These are phyloP conservation scores for Coregonus suidteri DNA, from an alignment of 2,797 vertebrate species.

Conservation along the genomic window DNA sequence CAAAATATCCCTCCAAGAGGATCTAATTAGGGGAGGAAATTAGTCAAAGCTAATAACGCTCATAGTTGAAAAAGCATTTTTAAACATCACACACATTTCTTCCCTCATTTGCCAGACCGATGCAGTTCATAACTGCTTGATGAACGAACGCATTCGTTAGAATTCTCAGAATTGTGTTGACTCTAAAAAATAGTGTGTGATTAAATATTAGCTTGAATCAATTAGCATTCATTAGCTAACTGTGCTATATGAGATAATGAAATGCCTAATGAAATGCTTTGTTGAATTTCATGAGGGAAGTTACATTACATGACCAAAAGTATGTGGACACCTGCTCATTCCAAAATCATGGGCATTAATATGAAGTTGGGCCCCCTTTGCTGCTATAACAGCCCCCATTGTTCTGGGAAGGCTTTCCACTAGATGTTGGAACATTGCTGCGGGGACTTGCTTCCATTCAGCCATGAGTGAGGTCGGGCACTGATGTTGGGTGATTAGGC, in stretches of 20 bases:
- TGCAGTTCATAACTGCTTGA: conserved; percentile 59
- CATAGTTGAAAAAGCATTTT: conserved; percentile 75
- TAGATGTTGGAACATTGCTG: no score
- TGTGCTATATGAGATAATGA: conserved; percentile 69
- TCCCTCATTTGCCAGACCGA: conserved; percentile 40
- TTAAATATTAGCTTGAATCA: conserved; percentile 82
- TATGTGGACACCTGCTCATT: no score
- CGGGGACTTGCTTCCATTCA: no score
- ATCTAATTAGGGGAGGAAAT: conserved; percentile 78
- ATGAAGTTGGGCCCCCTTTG: no score
- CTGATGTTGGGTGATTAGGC: no score
- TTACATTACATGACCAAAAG: background rate
- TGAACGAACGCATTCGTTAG: conserved; percentile 62
- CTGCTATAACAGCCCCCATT: no score
- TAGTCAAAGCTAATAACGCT: conserved; percentile 78
- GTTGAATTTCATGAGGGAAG: conserved; percentile 58
- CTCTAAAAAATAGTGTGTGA: conserved; percentile 68
- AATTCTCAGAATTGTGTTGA: conserved; percentile 69
- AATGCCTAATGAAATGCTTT: conserved; percentile 72
- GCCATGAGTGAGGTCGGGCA: no score
- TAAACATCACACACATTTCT: conserved; percentile 64
- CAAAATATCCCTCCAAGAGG: conserved; percentile 76
- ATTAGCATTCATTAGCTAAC: conserved; percentile 79
- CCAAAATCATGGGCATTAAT: no score
- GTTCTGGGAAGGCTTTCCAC: no score